A percentile compares a stretch with the other conserved stretches of the same genome.
Evolutionary conservation across 2,888 invertebrate genomes (phyloP).

Genomic region (Drosophila paramelanica): DNA sequence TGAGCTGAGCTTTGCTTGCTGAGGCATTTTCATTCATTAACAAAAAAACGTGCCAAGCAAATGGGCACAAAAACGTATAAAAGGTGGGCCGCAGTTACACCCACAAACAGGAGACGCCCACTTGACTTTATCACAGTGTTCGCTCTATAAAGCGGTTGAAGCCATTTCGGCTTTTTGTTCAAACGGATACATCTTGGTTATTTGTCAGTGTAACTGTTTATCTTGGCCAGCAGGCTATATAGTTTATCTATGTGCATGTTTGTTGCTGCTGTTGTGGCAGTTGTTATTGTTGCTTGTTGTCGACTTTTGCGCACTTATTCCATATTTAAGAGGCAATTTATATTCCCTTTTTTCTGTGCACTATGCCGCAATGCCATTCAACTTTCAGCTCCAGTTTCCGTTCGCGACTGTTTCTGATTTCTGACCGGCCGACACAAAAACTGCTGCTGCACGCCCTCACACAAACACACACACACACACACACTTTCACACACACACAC

Average conservation of each 20-base stretch:
- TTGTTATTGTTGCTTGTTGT: slow-evolving; percentile 40
- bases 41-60: slow-evolving; percentile 28
- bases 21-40: slow-evolving; percentile 27
- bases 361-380: slow-evolving; percentile 71
- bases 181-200: slow-evolving; percentile 61
- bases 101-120: slow-evolving; percentile 60
- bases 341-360: slow-evolving; percentile 80
- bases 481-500: neutral
- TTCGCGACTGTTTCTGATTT: slow-evolving; percentile 74
- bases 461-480: neutral
- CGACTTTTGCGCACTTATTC: slow-evolving; percentile 81
- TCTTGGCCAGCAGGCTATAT: slow-evolving; percentile 73
- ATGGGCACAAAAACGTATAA: slow-evolving; percentile 56
- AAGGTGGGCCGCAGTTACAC: slow-evolving; percentile 51
- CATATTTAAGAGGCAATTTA: slow-evolving; percentile 85
- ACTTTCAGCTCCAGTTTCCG: slow-evolving; percentile 79
- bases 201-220: slow-evolving; percentile 59
- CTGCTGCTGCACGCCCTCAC: slow-evolving; percentile 35
- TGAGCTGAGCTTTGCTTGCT: slow-evolving; percentile 17
- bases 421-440: slow-evolving; percentile 44
- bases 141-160: slow-evolving; percentile 46
- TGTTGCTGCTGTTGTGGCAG: slow-evolving; percentile 27
- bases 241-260: slow-evolving; percentile 82
- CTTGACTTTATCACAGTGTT: slow-evolving; percentile 66
- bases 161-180: slow-evolving; percentile 54